Base-by-base conservation (phyloP, 2,888 invertebrate species). In the Pherbina coryleti region DNA sequence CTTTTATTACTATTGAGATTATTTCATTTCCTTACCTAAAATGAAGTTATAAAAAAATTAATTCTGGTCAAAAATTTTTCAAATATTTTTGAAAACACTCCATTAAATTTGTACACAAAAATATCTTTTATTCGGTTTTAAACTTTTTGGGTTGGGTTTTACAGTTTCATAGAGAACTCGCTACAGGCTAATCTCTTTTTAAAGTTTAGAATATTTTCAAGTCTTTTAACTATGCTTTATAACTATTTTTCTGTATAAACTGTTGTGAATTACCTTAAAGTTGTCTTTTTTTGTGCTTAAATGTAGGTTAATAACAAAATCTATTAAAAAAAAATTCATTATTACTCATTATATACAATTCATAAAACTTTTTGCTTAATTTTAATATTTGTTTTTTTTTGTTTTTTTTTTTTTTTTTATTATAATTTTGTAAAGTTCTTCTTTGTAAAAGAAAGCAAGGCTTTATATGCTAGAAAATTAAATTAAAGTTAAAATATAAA, bases 401-500 rank as follows among this genome's bases (percentile, higher is more conserved):
- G n/a, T n/a, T n/a, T n/a, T 11, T 14, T 28, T 31, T 64, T 11
- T 64, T 9, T 5, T 64, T 17, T 34, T 3, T 62, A 25, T 62
- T 2, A 31, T 25, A 62, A 3, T 19, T 19, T 7, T 55, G 9
- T 55, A 55, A 49, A 57, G 55, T 22, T 44, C 44, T 72, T 72
- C 72, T 72, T 72, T 72, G 55, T 72, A 72, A 72, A 72, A 72
- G 57, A 72, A 72, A 72, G 25, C 44, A 67, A 70, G 17, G 51
- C 17, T 70, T 37, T 37, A 17, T 9, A 44, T 66, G 25, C 31
- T 53, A 17, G 67, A 17, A 69, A 4, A 31, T 66, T 37, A 37
- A 31, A 37, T 37, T 17, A 37, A 55, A 22, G 37, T 66, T 66
- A 66, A 37, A 19, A 22, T 37, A 37, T 66, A 66, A 37, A 19